phyloP scores from a whole-genome alignment of 2,888 invertebrate species.

The Hoplodrina ambigua region DNA sequence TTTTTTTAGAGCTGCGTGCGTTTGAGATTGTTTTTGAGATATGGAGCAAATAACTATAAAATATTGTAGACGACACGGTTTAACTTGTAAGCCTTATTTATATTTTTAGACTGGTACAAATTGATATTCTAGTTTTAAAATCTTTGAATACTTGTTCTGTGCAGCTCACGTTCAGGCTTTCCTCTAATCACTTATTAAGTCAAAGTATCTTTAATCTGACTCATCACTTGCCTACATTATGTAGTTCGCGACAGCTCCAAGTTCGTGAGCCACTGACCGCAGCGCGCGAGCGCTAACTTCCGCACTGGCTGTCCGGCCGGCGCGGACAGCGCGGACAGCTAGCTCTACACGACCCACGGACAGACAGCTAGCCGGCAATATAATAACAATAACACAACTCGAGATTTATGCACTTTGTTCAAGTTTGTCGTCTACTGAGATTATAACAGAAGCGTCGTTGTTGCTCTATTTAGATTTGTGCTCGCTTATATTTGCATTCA shows the following conservation, averaged over 20 bases:
- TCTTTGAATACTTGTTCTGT: too few species aligned
- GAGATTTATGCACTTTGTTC: constrained; percentile 55
- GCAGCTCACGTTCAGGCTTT: neutral
- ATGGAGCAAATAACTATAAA: neutral
- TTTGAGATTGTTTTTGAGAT: constrained; percentile 19
- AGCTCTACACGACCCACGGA: constrained; percentile 3
- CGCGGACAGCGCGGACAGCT: constrained; percentile 3
- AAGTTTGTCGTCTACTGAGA: constrained; percentile 38
- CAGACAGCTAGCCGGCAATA: constrained; percentile 35
- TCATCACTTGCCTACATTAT: constrained; percentile 6
- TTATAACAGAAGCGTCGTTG: constrained; percentile 19
- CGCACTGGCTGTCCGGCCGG: constrained; percentile 7
- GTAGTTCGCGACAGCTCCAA: neutral
- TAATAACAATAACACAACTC: constrained; percentile 43
- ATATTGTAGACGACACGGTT: constrained; percentile 12
- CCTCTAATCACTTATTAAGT: neutral
- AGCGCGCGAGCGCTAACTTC: constrained; percentile 8
- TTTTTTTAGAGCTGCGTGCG: constrained; percentile 11
- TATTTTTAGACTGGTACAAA: neutral
- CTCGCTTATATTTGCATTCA: constrained; percentile 28
- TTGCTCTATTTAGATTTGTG: constrained; percentile 12
- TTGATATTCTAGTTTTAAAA: neutral
- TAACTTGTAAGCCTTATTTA: neutral
- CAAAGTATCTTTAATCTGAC: neutral
- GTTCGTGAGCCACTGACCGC: constrained; percentile 22